Evolutionary conservation across 1,140 invertebrate species (phyloP), one percentile per base, ranked within the genome.

Genomic region (Drosophila lacteicornis): DNA sequence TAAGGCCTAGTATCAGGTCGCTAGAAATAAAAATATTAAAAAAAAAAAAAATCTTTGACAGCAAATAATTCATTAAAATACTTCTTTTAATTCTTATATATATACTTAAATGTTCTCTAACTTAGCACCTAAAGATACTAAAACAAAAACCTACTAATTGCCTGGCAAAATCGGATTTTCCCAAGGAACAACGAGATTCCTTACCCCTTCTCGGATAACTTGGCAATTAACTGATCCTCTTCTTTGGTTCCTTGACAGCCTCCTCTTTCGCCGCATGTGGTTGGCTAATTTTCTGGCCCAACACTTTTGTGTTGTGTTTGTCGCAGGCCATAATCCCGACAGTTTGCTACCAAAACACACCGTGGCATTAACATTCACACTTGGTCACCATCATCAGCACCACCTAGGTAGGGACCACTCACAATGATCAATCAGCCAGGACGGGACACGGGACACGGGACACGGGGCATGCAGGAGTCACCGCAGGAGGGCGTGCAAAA

Each of bases 401-500:
- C 25, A 27, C 38, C 73, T 65, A 55, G 63, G 51, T 57, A 82
- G 38, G 63, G 67, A 51, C 49, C 67, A 70, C 65, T 56, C 56
- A 81, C 85, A 90, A 90, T 90, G 85, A 90, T 90, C 85, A 90
- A 90, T 90, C 85, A 90, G 78, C 40, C 62, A 62, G 65, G 74
- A 62, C 71, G 76, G 67, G n/a, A 42, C 47, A 33, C 27, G 40
- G 67, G n/a, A 42, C 47, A 33, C 27, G 40, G 45, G 61, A 59
- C 71, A 73, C 63, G 50, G 60, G 47, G 43, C 69, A 25, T 9
- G 25, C 42, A 47, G 46, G 33, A 78, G 58, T 67, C 78, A 68
- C 85, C 58, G 55, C 85, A 90, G 85, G 85, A 90, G 85, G 85
- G 86, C 86, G 85, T 85, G 85, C 85, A 82, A 90, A 90, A 90